phyloP scores from a whole-genome alignment of 2,888 invertebrate genomes.

The Sialis fuliginosa region DNA sequence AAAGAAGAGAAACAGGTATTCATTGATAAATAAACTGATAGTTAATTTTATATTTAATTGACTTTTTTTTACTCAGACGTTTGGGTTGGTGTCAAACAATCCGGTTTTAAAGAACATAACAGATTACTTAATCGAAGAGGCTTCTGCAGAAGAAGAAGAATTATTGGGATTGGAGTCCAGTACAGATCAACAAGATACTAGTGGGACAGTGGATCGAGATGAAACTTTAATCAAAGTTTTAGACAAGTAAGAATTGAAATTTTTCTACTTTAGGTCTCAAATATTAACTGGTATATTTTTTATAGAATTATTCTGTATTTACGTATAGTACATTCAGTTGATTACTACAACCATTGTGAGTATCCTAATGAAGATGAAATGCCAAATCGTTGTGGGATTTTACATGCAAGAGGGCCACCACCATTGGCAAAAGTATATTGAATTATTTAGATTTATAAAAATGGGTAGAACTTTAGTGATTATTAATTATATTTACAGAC shows the following conservation, averaged over 20 bases:
- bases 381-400: conserved; percentile 97
- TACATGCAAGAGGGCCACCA: conserved; percentile 86
- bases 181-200: conserved; percentile 27
- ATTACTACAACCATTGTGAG: conserved; percentile 97
- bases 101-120: conserved; percentile 93
- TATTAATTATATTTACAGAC: conserved; percentile 27
- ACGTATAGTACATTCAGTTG: conserved; percentile 93
- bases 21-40: neutral
- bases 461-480: neutral
- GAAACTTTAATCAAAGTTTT: conserved; percentile 51
- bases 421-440: conserved; percentile 56
- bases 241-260: conserved; percentile 22
- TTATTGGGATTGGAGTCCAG: conserved; percentile 49
- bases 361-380: conserved; percentile 99
- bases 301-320: conserved; percentile 72
- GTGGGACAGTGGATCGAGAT: conserved; percentile 48
- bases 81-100: conserved; percentile 67
- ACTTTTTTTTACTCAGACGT: conserved; percentile 23
- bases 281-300: conserved; percentile 4
- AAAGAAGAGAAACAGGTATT: conserved; percentile 11
- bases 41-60: neutral
- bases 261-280: conserved; percentile 1
- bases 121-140: conserved; percentile 94
- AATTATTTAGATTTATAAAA: neutral
- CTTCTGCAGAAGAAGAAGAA: conserved; percentile 95